Evolutionary conservation across 2,888 invertebrate species (phyloP), one percentile per base, ranked within the genome.

Genomic region (Sminthurinus aureus): DNA sequence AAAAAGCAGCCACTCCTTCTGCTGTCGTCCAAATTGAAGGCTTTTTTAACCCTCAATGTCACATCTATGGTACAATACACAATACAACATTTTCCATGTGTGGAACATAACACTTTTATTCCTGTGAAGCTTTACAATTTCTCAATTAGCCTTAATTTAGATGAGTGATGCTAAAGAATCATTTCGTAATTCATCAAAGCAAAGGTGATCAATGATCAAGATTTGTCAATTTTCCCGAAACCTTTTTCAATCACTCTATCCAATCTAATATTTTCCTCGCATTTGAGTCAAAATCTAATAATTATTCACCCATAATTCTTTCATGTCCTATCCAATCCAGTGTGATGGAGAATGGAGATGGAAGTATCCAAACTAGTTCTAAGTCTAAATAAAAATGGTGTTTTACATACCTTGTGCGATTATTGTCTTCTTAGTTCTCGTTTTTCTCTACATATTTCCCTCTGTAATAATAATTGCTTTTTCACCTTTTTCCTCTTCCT

Each of bases 131-230:
- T 81, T 64, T 74, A 81, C 74, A 81, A 81, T 22, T 74, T 64
- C n/a, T 64, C 73, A 64, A 75, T 81, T 74, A 81, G 74, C 26
- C 64, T 74, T 81, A 81, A 81, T 81, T 81, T 73, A 50, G 11
- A 71, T 26, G 75, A 64, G 26, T 24, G 58, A 75, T 64, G 81
- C 13, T 38, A 81, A 75, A 73, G 81, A 81, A 52, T 81, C 24
- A 71, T 81, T 79, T 79, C 71, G 81, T 38, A 81, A 81, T 81
- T 74, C 51, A 81, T 73, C n/a, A 75, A 77, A 71, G 58, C 38
- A 38, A 38, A 38, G 38, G 3, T 4, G 9, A 58, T 2, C 58
- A 58, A 58, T 73, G 76, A 52, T 76, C 24, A 64, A 81, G 73
- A 81, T 74, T 81, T 58, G 74, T 81, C 73, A 73, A 81, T 74